Evolutionary conservation across 2,888 invertebrate genomes (phyloP).

Genomic region (Eupithecia vulgata): DNA sequence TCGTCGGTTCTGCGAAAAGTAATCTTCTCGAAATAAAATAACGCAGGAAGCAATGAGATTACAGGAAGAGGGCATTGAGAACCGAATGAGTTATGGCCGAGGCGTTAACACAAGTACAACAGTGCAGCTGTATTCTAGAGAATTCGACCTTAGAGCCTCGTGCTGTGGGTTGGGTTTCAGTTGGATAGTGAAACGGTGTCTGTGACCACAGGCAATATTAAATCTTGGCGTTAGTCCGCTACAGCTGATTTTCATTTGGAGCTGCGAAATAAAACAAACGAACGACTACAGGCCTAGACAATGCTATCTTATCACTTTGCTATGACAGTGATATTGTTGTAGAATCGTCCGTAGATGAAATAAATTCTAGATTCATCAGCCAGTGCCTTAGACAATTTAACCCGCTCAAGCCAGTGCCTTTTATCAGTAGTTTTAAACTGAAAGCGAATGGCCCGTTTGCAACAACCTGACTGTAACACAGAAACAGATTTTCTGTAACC

Average conservation of each 20-base stretch:
- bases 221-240: slow-evolving; percentile 4
- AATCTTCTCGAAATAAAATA: slow-evolving; percentile 51
- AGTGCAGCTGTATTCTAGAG: not conserved
- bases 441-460: not conserved
- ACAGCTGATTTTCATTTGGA: slow-evolving; percentile 10
- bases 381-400: too few relatives aligned
- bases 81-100: slow-evolving; percentile 69
- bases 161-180: not conserved
- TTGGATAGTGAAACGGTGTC: slow-evolving; percentile 43
- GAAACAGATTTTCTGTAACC: not conserved
- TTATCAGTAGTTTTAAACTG: not conserved
- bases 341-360: too few relatives aligned
- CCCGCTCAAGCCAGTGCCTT: too few relatives aligned
- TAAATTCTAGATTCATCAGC: too few relatives aligned
- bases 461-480: not conserved
- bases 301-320: too few relatives aligned
- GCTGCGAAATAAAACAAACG: not conserved
- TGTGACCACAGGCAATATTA: slow-evolving; percentile 62
- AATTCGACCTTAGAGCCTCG: not conserved
- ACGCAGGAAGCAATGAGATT: slow-evolving; percentile 67
- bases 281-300: not conserved
- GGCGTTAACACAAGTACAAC: slow-evolving; percentile 8
- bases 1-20: slow-evolving; percentile 26
- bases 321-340: too few relatives aligned
- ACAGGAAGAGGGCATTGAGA: slow-evolving; percentile 65